A percentile compares a stretch with the other conserved stretches of the same genome.
These are phyloP conservation scores for Hydrolagus colliei DNA, from an alignment of 2,797 vertebrate genomes.

Conservation along the genomic window DNA sequence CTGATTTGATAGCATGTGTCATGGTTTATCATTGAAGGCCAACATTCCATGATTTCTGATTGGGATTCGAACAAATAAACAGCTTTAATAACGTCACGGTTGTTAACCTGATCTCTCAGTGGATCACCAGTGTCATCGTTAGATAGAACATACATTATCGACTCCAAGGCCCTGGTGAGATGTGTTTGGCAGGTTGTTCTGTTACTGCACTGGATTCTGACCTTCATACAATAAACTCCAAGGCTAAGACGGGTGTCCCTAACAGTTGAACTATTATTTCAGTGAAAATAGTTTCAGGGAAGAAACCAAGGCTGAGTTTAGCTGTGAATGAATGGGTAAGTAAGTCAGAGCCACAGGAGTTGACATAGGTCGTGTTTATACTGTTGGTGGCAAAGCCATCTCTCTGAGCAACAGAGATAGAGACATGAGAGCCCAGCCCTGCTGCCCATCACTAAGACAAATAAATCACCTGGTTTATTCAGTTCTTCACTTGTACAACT, in stretches of 20 bases:
- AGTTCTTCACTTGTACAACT: too few relatives aligned
- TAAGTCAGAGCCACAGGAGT: slow-evolving; percentile 10
- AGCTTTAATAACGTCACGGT: slow-evolving; percentile 60
- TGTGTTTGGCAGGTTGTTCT: slow-evolving; percentile 61
- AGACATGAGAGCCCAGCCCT: background rate
- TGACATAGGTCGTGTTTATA: background rate
- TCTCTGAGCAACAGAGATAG: slow-evolving; percentile 9
- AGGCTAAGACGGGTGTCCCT: slow-evolving; percentile 50
- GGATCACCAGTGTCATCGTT: slow-evolving; percentile 53
- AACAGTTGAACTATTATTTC: background rate
- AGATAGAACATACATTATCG: slow-evolving; percentile 60
- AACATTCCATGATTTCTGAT: slow-evolving; percentile 43
- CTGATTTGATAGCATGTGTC: slow-evolving; percentile 29
- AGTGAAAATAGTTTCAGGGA: slow-evolving; percentile 1
- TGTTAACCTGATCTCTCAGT: slow-evolving; percentile 51
- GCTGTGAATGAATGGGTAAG: slow-evolving; percentile 4
- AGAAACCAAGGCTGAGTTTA: slow-evolving; percentile 16
- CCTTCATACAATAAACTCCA: slow-evolving; percentile 60
- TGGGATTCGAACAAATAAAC: slow-evolving; percentile 45
- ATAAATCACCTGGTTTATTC: too few relatives aligned
- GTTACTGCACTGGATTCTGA: slow-evolving; percentile 50
- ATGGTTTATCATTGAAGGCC: slow-evolving; percentile 53
- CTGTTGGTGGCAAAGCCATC: too few relatives aligned
- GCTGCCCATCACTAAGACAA: too few relatives aligned
- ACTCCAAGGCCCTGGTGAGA: slow-evolving; percentile 63